Base-by-base conservation (phyloP, 2,797 vertebrate genomes). In the Limnodromus scolopaceus region DNA sequence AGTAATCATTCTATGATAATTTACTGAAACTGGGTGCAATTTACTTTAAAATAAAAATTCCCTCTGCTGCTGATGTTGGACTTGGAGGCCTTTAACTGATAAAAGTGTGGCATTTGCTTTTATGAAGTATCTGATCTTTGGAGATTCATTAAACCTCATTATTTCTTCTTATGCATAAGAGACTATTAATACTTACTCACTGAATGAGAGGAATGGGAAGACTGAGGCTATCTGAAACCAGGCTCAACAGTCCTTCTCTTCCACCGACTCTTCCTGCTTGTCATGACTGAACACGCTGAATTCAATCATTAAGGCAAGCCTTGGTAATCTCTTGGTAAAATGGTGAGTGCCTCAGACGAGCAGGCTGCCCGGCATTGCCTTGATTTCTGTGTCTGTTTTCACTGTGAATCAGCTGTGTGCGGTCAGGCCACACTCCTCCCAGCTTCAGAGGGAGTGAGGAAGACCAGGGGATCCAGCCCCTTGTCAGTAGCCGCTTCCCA, bases 1-100 rank as follows among this genome's bases (percentile, higher is more conserved):
- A 93, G 79, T 95, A 92, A 97, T 97, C 96, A 96, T 92, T 95
- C 53, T 23, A 74, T 84, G 82, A 96, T 97, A 95, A 97, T 97
- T 96, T 96, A 96, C 87, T 1, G n/a, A 95, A 96, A 93, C 77
- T 83, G 84, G 84, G 84, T 97, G 95, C 87, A 95, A 91, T 82
- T 92, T 95, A 58, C 92, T 96, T 97, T 92, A 93, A 96, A 96
- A 93, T 70, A 88, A 95, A 92, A 93, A 82, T 83, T 93, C 88
- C 82, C 92, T 66, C 69, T 70, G 90, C 68, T 87, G 92, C 78
- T 92, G 93, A 91, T 85, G 58, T 92, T 92, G 71, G 78, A 96
- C 65, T 69, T 89, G 60, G 91, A 93, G 92, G 54, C 13, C 87
- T 96, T 94, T 96, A 96, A 83, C 69, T 81, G 89, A 77, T 60